phyloP scores from a whole-genome alignment of 2,113 vertebrate genomes.

The Conger conger region DNA sequence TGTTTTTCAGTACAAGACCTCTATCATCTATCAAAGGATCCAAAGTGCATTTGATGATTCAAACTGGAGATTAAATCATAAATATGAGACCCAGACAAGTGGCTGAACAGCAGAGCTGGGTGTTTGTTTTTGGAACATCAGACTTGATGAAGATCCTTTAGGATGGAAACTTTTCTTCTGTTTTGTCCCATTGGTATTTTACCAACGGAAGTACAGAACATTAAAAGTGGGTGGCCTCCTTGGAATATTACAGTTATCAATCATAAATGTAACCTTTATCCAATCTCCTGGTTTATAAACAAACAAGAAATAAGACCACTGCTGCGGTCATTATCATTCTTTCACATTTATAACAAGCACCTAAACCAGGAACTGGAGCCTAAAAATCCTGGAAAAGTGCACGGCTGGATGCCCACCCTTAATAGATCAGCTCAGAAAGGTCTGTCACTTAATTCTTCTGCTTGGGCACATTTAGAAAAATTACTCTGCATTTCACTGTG shows the following conservation, averaged over 20 bases:
- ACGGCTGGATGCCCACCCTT: not conserved
- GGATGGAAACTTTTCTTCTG: not conserved
- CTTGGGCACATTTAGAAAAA: not conserved
- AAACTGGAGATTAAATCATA: too few relatives aligned
- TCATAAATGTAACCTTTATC: not conserved
- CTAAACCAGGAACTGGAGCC: not conserved
- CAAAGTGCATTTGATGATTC: too few relatives aligned
- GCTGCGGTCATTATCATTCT: not conserved
- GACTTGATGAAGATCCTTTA: not conserved
- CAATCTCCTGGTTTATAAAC: too few relatives aligned
- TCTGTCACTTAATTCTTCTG: not conserved
- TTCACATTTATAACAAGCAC: not conserved
- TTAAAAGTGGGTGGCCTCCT: not conserved
- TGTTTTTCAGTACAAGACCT: too few relatives aligned
- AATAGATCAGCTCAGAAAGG: not conserved
- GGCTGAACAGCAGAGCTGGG: too few relatives aligned
- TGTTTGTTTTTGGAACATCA: not conserved
- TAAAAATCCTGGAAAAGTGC: not conserved
- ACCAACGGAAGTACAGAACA: not conserved
- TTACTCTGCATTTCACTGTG: not conserved
- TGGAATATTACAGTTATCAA: not conserved
- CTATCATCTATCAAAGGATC: too few relatives aligned
- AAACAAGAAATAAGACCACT: too few relatives aligned
- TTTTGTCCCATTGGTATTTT: not conserved
- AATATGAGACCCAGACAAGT: too few relatives aligned